A percentile compares a stretch with the other conserved stretches of the same genome.
phyloP scores from a whole-genome alignment of 2,797 vertebrate genomes.

The Sitta carolinensis region DNA sequence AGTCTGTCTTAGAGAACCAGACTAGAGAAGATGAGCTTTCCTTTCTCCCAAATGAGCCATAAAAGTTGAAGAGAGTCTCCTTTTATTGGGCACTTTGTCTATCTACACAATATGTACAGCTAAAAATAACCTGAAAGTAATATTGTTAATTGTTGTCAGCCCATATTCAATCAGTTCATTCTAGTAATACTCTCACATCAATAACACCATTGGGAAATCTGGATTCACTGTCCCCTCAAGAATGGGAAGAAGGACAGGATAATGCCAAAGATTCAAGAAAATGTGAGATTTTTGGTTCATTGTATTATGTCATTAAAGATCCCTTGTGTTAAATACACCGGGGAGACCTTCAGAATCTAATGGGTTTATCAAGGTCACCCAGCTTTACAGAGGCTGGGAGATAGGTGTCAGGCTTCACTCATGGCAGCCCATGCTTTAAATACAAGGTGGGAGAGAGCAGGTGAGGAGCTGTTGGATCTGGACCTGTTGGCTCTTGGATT shows the following conservation, averaged over 20 bases:
- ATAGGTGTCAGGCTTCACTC: neutral
- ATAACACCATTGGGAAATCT: neutral
- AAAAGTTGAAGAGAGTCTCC: neutral
- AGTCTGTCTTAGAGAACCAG: neutral
- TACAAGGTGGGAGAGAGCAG: neutral
- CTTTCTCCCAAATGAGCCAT: neutral
- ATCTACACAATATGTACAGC: neutral
- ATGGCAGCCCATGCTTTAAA: neutral
- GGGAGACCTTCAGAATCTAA: neutral
- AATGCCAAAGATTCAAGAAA: neutral
- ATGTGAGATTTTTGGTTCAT: neutral
- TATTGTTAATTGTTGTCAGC: neutral
- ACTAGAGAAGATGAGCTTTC: neutral
- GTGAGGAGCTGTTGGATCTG: neutral
- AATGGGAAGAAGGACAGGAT: neutral
- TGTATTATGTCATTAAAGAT: neutral
- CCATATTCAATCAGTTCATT: neutral
- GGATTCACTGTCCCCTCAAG: rapidly evolving
- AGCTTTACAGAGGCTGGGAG: neutral
- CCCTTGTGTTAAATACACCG: neutral
- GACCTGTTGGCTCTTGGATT: neutral
- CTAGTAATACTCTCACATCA: neutral
- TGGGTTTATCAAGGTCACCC: neutral
- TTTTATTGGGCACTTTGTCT: neutral
- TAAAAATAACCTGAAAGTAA: neutral